phyloP scores from a whole-genome alignment of 2,113 vertebrate species.

The Pomatostomus ruficeps region DNA sequence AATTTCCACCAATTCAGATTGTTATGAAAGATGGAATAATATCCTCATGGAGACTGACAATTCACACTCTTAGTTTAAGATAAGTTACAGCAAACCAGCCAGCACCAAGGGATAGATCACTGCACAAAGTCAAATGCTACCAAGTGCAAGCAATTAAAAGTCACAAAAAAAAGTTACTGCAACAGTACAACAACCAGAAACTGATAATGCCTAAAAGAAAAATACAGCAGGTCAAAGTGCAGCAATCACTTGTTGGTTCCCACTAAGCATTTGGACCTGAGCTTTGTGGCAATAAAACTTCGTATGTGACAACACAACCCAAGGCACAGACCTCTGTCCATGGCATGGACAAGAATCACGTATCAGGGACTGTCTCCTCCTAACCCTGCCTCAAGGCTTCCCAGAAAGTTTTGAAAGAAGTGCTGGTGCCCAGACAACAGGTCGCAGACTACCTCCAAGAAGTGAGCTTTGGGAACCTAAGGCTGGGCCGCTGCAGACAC shows the following conservation, averaged over 20 bases:
- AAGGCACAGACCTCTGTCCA: not conserved
- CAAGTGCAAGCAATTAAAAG: not conserved
- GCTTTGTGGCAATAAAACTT: not conserved
- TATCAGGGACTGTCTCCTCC: rapidly evolving
- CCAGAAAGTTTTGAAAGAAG: not conserved
- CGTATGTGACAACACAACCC: rapidly evolving
- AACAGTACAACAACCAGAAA: not conserved
- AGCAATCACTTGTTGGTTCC: not conserved
- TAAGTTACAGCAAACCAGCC: not conserved
- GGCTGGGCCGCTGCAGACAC: not conserved
- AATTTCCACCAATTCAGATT: not conserved
- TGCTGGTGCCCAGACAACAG: not conserved
- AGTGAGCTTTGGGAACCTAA: not conserved
- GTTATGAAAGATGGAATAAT: not conserved
- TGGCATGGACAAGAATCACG: rapidly evolving
- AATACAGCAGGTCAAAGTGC: not conserved
- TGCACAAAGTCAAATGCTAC: not conserved
- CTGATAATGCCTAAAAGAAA: not conserved
- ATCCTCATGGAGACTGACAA: not conserved
- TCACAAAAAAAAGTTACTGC: not conserved
- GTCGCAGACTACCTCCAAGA: not conserved
- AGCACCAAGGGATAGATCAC: not conserved
- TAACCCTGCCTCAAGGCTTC: not conserved
- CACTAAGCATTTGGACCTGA: not conserved
- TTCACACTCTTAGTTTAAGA: not conserved